Conservation (phyloP, 92 coral and sea anemone genomes). For the Zoanthus gigantus region DNA sequence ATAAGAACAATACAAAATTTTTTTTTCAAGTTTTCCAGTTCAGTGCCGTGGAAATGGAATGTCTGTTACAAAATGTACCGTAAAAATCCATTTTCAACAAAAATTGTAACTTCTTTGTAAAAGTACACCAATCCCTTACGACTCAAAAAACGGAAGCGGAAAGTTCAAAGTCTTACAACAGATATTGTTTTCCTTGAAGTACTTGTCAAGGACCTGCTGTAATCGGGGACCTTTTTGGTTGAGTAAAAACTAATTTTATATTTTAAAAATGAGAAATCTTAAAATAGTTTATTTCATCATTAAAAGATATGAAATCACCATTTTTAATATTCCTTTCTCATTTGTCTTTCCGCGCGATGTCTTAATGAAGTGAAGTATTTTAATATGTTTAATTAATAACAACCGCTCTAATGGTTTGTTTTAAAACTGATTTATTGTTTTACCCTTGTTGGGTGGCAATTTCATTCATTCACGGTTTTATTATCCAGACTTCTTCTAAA, state of each 20-base stretch:
- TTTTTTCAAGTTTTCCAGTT: too few species aligned
- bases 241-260: too few species aligned
- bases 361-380: neutral
- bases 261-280: neutral
- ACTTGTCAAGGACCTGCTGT: slow-evolving; percentile 41
- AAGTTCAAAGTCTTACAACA: slow-evolving; percentile 13
- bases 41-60: too few species aligned
- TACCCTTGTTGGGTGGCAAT: slow-evolving; percentile 19
- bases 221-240: neutral
- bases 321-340: neutral
- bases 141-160: neutral
- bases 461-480: slow-evolving; percentile 13
- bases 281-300: slow-evolving; percentile 17
- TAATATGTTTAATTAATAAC: slow-evolving; percentile 16
- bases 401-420: slow-evolving; percentile 10
- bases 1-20: too few species aligned
- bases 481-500: slow-evolving; percentile 17
- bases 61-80: too few species aligned
- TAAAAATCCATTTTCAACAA: too few species aligned
- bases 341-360: neutral
- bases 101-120: too few species aligned
- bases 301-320: neutral
- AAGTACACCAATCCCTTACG: neutral
- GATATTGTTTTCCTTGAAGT: neutral
- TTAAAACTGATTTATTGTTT: slow-evolving; percentile 9